phyloP scores from a whole-genome alignment of 2,113 vertebrate genomes.

The Tylochromis polylepis region DNA sequence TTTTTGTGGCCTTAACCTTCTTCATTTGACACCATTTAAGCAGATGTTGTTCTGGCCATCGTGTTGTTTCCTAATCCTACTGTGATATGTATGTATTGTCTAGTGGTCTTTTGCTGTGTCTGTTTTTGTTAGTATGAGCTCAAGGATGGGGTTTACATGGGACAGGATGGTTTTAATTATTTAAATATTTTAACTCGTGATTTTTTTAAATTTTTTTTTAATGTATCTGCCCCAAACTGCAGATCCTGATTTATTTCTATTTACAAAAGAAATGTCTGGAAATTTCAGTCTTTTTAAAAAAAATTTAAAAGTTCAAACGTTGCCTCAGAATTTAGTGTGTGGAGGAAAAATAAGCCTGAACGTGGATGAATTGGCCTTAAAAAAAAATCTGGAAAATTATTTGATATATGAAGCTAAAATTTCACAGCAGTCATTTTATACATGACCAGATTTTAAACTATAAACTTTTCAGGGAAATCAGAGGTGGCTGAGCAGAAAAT shows the following conservation, averaged over 20 bases:
- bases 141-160: not conserved
- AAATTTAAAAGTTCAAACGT: not conserved
- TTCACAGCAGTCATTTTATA: not conserved
- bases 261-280: not conserved
- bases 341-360: not conserved
- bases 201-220: not conserved
- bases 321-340: fast-evolving
- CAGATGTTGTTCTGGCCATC: not conserved
- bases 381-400: fast-evolving
- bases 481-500: not conserved
- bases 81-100: fast-evolving
- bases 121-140: not conserved
- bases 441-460: not conserved
- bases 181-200: not conserved
- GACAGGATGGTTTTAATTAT: not conserved
- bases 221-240: not conserved
- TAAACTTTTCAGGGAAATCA: fast-evolving
- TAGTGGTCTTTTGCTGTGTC: fast-evolving
- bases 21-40: not conserved
- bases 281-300: not conserved
- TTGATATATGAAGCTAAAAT: not conserved
- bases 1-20: not conserved
- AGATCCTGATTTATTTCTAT: not conserved
- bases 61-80: not conserved
- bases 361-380: not conserved